phyloP scores from a whole-genome alignment of 1,140 invertebrate genomes.

The Halictus rubicundus region DNA sequence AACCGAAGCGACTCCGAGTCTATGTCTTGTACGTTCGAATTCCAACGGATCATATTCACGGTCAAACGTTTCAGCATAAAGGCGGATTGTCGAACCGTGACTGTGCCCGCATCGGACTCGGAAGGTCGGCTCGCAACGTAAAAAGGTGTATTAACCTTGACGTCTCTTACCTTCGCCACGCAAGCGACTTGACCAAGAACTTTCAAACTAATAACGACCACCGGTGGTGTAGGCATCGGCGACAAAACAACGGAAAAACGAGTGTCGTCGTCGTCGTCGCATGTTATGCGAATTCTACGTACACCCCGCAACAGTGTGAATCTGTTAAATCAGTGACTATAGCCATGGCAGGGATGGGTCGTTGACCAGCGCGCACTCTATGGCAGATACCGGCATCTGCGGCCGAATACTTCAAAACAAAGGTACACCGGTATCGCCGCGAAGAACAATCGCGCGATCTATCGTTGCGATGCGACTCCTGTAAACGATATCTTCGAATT shows the following conservation, averaged over 20 bases:
- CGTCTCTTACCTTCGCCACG: conserved; percentile 52
- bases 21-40: conserved; percentile 53
- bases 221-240: not conserved
- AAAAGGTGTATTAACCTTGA: conserved; percentile 68
- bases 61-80: conserved; percentile 61
- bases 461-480: not conserved
- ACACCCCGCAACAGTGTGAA: conserved; percentile 21
- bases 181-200: conserved; percentile 62
- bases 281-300: conserved; percentile 4
- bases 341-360: conserved; percentile 52
- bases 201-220: conserved; percentile 46
- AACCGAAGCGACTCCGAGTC: conserved; percentile 3
- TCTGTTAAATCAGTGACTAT: conserved; percentile 45
- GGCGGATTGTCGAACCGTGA: conserved; percentile 62
- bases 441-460: not conserved
- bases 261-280: conserved; percentile 12
- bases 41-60: conserved; percentile 59
- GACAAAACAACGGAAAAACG: conserved; percentile 20
- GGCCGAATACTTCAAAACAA: conserved; percentile 39
- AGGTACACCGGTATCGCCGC: not conserved
- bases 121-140: conserved; percentile 58
- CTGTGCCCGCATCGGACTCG: conserved; percentile 60
- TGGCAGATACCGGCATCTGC: conserved; percentile 40
- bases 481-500: too few relatives aligned
- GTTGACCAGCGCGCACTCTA: conserved; percentile 56